Conservation (phyloP, 2,797 vertebrate genomes). For the Coranthus polyacanthus region DNA sequence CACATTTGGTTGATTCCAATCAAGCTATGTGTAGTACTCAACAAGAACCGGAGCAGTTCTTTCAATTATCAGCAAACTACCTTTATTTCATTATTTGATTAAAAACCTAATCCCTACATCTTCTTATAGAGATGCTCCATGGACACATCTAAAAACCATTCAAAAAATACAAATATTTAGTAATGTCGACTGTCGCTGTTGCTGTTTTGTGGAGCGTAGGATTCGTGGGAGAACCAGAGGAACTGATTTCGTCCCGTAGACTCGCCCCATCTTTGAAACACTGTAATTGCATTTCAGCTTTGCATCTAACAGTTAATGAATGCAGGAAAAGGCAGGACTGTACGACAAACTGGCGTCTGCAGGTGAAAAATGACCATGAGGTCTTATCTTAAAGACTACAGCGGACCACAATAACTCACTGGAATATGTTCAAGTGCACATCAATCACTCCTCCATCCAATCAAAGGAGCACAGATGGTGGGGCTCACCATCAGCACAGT, state of each 20-base stretch:
- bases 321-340: conserved; percentile 29
- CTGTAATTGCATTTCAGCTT: conserved; percentile 44
- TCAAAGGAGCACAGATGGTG: conserved; percentile 71
- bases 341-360: conserved; percentile 39
- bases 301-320: conserved; percentile 52
- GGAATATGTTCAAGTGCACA: conserved; percentile 74
- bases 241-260: not conserved
- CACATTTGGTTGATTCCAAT: no score
- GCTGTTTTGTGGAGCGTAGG: not conserved
- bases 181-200: no score
- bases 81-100: no score
- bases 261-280: not conserved
- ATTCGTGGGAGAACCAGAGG: conserved; percentile 1
- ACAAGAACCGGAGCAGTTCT: no score
- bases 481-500: conserved; percentile 67
- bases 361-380: conserved; percentile 60
- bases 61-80: no score
- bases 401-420: conserved; percentile 69
- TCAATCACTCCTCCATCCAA: conserved; percentile 77
- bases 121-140: no score
- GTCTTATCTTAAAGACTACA: conserved; percentile 70
- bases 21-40: no score
- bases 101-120: no score
- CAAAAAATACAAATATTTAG: no score
- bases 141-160: no score